These are phyloP conservation scores for Tympanoctomys barrerae DNA, from an alignment of 2,797 vertebrate genomes.

Conservation along the genomic window DNA sequence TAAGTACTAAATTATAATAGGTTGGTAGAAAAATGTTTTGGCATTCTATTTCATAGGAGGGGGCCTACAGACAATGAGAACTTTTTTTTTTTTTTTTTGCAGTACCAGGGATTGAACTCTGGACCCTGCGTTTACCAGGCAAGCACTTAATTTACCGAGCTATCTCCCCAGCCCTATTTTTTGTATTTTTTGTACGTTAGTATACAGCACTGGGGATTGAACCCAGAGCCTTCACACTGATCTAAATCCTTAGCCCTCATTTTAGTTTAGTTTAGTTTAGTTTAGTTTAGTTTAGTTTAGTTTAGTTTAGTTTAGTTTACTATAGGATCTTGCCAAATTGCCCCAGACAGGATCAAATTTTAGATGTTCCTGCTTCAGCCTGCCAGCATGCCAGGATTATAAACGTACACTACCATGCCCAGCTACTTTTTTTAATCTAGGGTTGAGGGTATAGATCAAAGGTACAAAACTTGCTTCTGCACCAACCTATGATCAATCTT, in stretches of 20 bases:
- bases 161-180: no score
- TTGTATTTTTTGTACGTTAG: no score
- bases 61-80: background rate
- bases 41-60: background rate
- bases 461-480: background rate
- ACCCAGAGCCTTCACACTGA: background rate
- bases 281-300: background rate
- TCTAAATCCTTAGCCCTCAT: background rate
- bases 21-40: background rate
- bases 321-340: background rate
- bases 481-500: background rate
- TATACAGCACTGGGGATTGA: background rate
- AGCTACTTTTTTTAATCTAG: background rate
- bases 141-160: no score
- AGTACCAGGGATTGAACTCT: no score
- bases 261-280: background rate
- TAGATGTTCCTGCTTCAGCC: background rate
- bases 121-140: no score
- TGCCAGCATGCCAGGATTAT: background rate
- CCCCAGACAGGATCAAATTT: background rate
- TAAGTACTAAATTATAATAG: background rate
- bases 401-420: background rate
- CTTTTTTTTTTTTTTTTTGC: background rate
- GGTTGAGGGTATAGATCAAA: background rate
- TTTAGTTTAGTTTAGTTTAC: background rate